Evolutionary conservation across 2,888 invertebrate species (phyloP).

Genomic region (Baronia brevicornis): DNA sequence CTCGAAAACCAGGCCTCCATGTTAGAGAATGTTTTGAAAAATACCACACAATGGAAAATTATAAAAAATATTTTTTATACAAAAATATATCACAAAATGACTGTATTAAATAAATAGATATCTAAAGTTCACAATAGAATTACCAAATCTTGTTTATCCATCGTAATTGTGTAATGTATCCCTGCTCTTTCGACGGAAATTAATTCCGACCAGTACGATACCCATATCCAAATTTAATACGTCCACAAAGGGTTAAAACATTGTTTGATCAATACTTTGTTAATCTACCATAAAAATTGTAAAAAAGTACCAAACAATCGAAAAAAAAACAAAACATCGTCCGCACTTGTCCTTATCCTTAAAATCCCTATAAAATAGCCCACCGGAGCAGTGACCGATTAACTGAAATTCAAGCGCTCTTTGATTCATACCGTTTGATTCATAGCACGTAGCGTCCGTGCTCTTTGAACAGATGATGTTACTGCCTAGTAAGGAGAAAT

Average conservation of each 20-base stretch:
- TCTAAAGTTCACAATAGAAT: too few relatives aligned
- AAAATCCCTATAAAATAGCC: too few relatives aligned
- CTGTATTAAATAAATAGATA: too few relatives aligned
- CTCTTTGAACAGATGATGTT: conserved; percentile 23
- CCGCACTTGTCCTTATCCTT: too few relatives aligned
- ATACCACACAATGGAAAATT: too few relatives aligned
- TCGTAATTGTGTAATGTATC: conserved; percentile 1
- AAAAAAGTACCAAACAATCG: too few relatives aligned
- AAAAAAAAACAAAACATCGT: too few relatives aligned
- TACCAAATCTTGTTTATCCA: too few relatives aligned
- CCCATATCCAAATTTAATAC: background rate
- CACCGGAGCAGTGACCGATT: conserved; percentile 36
- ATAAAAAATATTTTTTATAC: too few relatives aligned
- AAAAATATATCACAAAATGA: too few relatives aligned
- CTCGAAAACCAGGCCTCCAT: conserved; percentile 1
- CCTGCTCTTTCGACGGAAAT: conserved; percentile 1
- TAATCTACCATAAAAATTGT: too few relatives aligned
- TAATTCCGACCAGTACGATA: conserved; percentile 1
- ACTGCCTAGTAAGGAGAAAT: conserved; percentile 5
- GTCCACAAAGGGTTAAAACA: conserved; percentile 1
- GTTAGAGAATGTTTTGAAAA: conserved; percentile 1
- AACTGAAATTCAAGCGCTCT: conserved; percentile 45
- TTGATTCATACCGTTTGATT: conserved; percentile 32
- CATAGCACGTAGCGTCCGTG: conserved; percentile 56
- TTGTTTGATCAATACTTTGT: too few relatives aligned